A percentile compares a stretch with the other conserved stretches of the same genome.
phyloP scores from a whole-genome alignment of 1,140 invertebrate species.

The Hesperophylax magnus region DNA sequence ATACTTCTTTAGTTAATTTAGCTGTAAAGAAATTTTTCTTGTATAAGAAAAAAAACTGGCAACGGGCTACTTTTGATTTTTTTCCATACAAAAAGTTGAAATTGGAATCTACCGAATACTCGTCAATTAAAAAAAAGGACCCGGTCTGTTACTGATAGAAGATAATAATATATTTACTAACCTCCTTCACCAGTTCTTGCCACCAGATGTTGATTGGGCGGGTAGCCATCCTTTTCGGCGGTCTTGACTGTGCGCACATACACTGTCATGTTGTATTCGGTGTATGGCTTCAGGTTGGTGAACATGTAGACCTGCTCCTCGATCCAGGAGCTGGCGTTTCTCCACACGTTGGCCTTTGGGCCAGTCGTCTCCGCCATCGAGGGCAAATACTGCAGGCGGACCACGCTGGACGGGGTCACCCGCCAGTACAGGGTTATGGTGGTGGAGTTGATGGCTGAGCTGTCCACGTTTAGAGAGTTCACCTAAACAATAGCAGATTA shows the following conservation, averaged over 20 bases:
- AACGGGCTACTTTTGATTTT: no score
- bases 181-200: constrained; percentile 77
- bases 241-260: constrained; percentile 75
- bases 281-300: constrained; percentile 77
- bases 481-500: constrained; percentile 42
- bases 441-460: constrained; percentile 17
- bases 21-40: no score
- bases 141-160: background rate
- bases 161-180: constrained; percentile 58
- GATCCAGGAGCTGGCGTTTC: constrained; percentile 72
- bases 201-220: constrained; percentile 74
- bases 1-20: no score
- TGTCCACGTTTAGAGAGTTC: constrained; percentile 28
- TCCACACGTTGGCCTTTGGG: constrained; percentile 67
- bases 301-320: constrained; percentile 72
- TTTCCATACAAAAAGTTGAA: no score
- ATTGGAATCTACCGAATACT: background rate
- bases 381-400: constrained; percentile 74
- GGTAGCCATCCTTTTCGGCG: constrained; percentile 67
- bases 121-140: background rate
- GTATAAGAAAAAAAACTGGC: no score
- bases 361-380: constrained; percentile 65
- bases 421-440: constrained; percentile 46
- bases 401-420: background rate
- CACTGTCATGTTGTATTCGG: constrained; percentile 83